Conservation (phyloP, 2,888 invertebrate genomes). For the Dromius quadrimaculatus region DNA sequence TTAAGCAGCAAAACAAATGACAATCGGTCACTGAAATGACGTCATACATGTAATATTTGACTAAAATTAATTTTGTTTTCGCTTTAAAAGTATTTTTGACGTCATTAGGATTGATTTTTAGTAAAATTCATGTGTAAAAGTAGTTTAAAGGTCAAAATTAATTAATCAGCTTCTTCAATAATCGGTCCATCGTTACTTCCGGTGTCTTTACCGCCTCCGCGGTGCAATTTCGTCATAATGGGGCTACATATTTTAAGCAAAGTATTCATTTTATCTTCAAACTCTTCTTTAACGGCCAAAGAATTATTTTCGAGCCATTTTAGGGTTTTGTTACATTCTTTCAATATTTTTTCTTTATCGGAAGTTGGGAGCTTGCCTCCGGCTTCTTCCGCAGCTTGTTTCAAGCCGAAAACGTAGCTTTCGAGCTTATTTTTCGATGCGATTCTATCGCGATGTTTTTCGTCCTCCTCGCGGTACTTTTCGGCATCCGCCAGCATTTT, state of each 20-base stretch:
- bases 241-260: slow-evolving; percentile 72
- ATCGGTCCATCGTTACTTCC: slow-evolving; percentile 61
- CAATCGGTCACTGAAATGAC: too few relatives aligned
- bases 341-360: slow-evolving; percentile 64
- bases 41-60: too few relatives aligned
- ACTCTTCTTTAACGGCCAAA: slow-evolving; percentile 75
- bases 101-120: background rate
- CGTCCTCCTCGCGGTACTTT: slow-evolving; percentile 78
- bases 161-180: slow-evolving; percentile 64
- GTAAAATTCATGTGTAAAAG: too few relatives aligned
- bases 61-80: too few relatives aligned
- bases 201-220: slow-evolving; percentile 48
- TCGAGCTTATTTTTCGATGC: slow-evolving; percentile 80
- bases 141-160: background rate
- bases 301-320: slow-evolving; percentile 80
- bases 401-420: slow-evolving; percentile 77
- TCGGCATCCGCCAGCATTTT: slow-evolving; percentile 83
- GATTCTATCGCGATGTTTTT: slow-evolving; percentile 77
- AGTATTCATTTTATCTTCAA: slow-evolving; percentile 73
- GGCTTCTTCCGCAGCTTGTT: slow-evolving; percentile 76
- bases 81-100: too few relatives aligned
- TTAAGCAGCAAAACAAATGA: too few relatives aligned
- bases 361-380: slow-evolving; percentile 73
- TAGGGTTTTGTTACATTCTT: slow-evolving; percentile 73
- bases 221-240: slow-evolving; percentile 71